A percentile compares a stretch with the other conserved stretches of the same genome.
Conservation (phyloP, 1,140 invertebrate genomes). For the Pseudomyrmex sp. region DNA sequence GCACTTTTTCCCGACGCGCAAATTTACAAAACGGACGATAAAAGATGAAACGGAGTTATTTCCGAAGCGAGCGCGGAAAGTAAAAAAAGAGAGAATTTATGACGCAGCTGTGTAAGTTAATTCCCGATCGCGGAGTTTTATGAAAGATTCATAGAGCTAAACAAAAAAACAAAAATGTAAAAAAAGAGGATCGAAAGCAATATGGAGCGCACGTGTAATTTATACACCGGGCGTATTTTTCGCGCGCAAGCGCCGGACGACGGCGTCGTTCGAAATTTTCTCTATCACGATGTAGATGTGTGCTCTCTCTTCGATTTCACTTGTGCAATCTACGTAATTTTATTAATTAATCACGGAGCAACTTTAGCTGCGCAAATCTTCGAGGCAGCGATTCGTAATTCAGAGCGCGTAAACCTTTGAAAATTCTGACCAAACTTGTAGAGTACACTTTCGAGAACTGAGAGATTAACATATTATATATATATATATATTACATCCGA, state of each 20-base stretch:
- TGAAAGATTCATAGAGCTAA: not conserved
- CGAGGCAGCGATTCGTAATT: conserved; percentile 42
- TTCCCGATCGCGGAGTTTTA: not conserved
- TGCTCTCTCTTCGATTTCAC: conserved; percentile 7
- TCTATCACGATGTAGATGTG: conserved; percentile 2
- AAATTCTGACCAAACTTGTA: conserved; percentile 59
- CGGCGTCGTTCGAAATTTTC: conserved; percentile 10
- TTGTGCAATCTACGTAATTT: conserved; percentile 12
- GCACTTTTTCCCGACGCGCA: too few relatives aligned
- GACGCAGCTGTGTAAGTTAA: not conserved
- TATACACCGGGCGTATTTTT: not conserved
- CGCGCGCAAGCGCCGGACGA: not conserved
- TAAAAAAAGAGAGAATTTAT: not conserved
- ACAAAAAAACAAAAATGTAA: not conserved
- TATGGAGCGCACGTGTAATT: not conserved
- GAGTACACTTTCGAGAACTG: conserved; percentile 24
- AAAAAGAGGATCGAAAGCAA: not conserved
- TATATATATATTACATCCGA: conserved; percentile 46
- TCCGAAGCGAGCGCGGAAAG: too few relatives aligned
- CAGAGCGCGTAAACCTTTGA: conserved; percentile 44
- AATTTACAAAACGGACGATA: too few relatives aligned
- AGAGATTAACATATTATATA: conserved; percentile 50
- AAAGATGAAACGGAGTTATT: not conserved
- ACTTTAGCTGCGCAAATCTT: conserved; percentile 10
- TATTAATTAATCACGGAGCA: not conserved